These are phyloP conservation scores for Rhagonycha fulva DNA, from an alignment of 2,888 invertebrate species.

Conservation along the genomic window DNA sequence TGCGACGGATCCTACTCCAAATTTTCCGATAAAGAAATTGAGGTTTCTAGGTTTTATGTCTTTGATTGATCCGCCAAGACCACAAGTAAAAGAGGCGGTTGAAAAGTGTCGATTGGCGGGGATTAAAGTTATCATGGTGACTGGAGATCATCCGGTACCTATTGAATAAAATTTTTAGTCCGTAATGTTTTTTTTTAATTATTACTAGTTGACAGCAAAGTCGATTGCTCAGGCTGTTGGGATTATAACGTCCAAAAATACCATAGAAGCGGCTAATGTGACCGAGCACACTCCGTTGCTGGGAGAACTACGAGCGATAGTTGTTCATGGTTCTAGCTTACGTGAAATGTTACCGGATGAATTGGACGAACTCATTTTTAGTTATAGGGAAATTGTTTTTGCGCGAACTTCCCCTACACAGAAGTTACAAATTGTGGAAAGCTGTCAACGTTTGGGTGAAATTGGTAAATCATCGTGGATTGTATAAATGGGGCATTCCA, in stretches of 20 bases:
- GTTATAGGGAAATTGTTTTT: constrained; percentile 67
- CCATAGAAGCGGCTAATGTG: constrained; percentile 44
- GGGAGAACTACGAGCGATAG: constrained; percentile 56
- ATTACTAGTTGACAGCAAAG: constrained; percentile 67
- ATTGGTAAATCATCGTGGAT: constrained; percentile 61
- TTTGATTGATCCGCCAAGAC: constrained; percentile 69
- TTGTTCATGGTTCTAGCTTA: constrained; percentile 59
- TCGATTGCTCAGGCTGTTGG: constrained; percentile 77
- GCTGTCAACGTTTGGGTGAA: constrained; percentile 76
- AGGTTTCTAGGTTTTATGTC: constrained; percentile 69
- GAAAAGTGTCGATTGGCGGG: constrained; percentile 74
- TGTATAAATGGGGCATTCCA: too few species aligned
- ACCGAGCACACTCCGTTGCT: constrained; percentile 37
- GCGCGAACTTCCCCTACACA: constrained; percentile 63
- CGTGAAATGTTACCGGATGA: constrained; percentile 55
- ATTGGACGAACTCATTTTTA: constrained; percentile 60
- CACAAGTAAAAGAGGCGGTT: constrained; percentile 69
- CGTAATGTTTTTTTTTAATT: not conserved
- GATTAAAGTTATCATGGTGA: constrained; percentile 81
- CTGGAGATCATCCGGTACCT: constrained; percentile 77
- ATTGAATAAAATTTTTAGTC: not conserved
- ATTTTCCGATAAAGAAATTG: constrained; percentile 70
- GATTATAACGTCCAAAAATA: constrained; percentile 63
- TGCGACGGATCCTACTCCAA: constrained; percentile 62
- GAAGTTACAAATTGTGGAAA: constrained; percentile 71